These are phyloP conservation scores for Sinhomidia bicolor DNA, from an alignment of 2,888 invertebrate genomes.

Conservation along the genomic window DNA sequence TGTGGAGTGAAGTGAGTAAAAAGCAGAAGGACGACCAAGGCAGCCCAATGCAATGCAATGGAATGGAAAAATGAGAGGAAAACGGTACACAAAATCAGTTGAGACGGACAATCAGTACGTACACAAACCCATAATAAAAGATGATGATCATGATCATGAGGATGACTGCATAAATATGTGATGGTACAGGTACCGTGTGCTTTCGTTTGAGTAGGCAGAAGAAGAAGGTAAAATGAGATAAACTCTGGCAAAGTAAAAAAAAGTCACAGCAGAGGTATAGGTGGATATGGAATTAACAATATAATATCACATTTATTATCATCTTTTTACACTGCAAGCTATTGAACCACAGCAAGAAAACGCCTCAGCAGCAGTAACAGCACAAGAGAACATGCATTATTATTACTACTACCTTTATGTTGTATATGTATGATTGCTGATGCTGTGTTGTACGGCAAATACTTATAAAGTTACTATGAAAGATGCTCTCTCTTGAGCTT, in stretches of 20 bases:
- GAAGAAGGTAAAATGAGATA: conserved; percentile 12
- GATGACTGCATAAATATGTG: conserved; percentile 31
- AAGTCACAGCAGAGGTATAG: conserved; percentile 12
- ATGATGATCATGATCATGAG: conserved; percentile 12
- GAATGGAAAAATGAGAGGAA: conserved; percentile 56
- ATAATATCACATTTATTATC: conserved; percentile 43
- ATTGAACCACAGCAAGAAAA: conserved; percentile 43
- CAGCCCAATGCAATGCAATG: conserved; percentile 55
- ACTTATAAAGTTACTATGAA: no score
- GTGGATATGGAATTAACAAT: conserved; percentile 64
- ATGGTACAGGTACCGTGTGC: conserved; percentile 35
- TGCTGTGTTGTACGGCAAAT: neutral
- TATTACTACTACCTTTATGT: neutral
- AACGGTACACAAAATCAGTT: conserved; percentile 56
- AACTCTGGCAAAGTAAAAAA: neutral
- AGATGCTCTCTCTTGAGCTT: no score
- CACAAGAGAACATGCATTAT: no score
- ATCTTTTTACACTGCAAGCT: conserved; percentile 25
- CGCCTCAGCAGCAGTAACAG: neutral
- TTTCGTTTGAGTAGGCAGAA: conserved; percentile 57
- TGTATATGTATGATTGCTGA: neutral
- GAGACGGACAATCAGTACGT: conserved; percentile 37
- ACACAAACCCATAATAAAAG: neutral
- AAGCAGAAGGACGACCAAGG: conserved; percentile 74
- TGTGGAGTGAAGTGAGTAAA: conserved; percentile 10